phyloP scores from a whole-genome alignment of 2,797 vertebrate genomes.

The Capromys pilorides region DNA sequence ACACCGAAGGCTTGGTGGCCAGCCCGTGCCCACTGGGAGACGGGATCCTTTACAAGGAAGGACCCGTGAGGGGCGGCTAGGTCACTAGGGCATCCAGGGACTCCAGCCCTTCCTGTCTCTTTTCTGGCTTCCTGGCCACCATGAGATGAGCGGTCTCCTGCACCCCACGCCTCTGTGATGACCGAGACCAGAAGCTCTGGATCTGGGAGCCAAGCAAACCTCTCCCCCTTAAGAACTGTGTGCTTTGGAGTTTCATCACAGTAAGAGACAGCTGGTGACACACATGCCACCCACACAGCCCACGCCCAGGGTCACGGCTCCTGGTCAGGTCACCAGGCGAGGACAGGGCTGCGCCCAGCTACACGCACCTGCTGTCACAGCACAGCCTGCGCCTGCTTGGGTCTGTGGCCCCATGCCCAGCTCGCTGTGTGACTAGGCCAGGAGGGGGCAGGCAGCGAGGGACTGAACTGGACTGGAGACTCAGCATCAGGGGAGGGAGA shows the following conservation, averaged over 20 bases:
- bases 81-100: neutral
- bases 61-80: neutral
- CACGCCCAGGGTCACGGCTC: neutral
- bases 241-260: neutral
- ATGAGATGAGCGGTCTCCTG: neutral
- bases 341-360: neutral
- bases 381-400: neutral
- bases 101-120: neutral
- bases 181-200: neutral
- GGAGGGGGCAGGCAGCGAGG: neutral
- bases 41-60: neutral
- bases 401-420: neutral
- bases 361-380: neutral
- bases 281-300: neutral
- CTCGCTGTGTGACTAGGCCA: neutral
- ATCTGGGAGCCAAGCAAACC: neutral
- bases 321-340: accelerated
- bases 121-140: neutral
- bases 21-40: neutral
- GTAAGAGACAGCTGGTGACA: neutral
- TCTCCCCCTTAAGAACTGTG: neutral
- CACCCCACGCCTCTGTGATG: accelerated
- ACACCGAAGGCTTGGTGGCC: too few species aligned
- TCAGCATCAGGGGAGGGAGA: neutral
- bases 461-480: neutral